phyloP scores from a whole-genome alignment of 2,797 vertebrate species.

The Halcyon leucocephala region DNA sequence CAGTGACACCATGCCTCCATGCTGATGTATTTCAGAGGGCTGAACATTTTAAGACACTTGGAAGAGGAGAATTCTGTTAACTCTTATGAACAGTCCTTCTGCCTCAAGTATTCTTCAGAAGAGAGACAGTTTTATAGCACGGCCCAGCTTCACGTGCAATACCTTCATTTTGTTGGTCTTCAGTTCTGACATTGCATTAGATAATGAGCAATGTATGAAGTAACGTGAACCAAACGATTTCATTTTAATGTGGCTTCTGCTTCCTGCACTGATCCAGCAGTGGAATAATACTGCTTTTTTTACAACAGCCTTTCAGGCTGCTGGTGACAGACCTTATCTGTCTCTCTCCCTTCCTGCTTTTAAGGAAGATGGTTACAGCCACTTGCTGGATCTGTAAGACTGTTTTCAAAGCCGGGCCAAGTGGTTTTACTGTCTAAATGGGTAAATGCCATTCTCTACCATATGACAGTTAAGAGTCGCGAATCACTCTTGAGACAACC shows the following conservation, averaged over 20 bases:
- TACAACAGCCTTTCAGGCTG: slow-evolving; percentile 1
- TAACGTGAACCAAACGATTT: neutral
- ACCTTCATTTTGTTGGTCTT: neutral
- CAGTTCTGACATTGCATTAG: neutral
- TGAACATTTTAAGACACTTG: neutral
- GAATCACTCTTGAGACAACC: neutral
- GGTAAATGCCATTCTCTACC: neutral
- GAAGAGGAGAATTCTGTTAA: neutral
- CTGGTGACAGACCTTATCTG: neutral
- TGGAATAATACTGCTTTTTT: slow-evolving; percentile 5
- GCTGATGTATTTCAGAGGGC: neutral
- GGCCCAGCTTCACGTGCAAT: neutral
- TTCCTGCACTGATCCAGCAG: slow-evolving; percentile 17
- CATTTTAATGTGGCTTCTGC: slow-evolving; percentile 27
- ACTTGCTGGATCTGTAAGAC: neutral
- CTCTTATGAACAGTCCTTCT: neutral
- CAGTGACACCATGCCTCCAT: neutral
- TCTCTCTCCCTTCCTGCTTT: neutral
- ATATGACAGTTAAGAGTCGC: neutral
- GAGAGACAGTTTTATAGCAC: neutral
- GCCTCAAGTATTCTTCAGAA: neutral
- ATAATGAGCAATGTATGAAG: neutral
- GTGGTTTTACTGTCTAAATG: neutral
- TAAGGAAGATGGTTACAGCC: neutral
- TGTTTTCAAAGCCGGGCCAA: neutral